Base-by-base conservation (phyloP, 2,797 vertebrate genomes). In the Sebastes umbrosus region DNA sequence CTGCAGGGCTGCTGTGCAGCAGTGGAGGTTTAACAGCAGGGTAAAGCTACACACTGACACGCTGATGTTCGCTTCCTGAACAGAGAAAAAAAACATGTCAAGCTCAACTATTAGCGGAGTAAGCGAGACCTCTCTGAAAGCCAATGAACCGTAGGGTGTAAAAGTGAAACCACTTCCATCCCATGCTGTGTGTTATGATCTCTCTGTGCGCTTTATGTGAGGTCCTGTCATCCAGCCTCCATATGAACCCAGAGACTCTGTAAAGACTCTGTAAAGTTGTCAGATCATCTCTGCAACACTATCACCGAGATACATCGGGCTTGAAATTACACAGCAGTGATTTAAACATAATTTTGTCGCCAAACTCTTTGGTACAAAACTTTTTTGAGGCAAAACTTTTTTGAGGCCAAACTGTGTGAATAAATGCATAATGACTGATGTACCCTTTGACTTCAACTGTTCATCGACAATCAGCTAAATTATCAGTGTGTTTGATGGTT, bases 171-270 rank as follows among this genome's bases (percentile, higher is more conserved):
- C 39, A 52, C 70, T 62, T 83, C 59, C 63, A 75, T 84, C 68
- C 32, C 88, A 73, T 46, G 63, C 83, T 84, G 77, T 10, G 74
- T 83, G 80, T 80, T 72, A 34, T 75, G 83, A 90, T 80, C 57
- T 65, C 73, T 77, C 36, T 22, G 74, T 69, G 80, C 2, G 68
- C 69, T 73, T 57, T 29, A 80, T 68, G 73, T 76, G 83, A 84
- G 73, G 73, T 84, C 66, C 80, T 82, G 78, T 79, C 84, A 86
- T 79, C 62, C 57, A 20, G 70, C 54, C 55, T 59, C 22, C 46
- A 55, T n/a, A n/a, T 24, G 27, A 76, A 29, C 31, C n/a, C 65
- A 25, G 73, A 58, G 34, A 65, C 22, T 75, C 36, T 36, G 70
- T 57, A 43, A 75, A 58, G 34, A 65, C 22, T 75, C 36, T 54